A percentile compares a stretch with the other conserved stretches of the same genome.
phyloP scores from a whole-genome alignment of 2,113 vertebrate genomes.

The Percopsis transmontana region DNA sequence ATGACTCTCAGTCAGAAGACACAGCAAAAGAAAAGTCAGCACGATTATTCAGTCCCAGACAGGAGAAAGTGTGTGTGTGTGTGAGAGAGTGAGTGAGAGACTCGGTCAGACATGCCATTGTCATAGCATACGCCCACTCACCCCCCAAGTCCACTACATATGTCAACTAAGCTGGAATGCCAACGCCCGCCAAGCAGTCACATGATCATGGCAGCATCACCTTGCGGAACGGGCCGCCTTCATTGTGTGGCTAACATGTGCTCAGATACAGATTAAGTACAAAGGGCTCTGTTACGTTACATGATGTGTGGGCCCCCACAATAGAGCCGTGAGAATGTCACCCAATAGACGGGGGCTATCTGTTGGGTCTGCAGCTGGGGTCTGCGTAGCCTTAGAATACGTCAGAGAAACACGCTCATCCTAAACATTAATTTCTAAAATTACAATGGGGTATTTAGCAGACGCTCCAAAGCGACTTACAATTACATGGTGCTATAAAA shows the following conservation, averaged over 20 bases:
- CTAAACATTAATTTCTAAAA: background rate
- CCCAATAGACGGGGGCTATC: background rate
- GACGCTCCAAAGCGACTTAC: no score
- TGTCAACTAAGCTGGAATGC: no score
- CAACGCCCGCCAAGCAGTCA: no score
- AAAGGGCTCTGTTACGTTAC: background rate
- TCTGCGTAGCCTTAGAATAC: background rate
- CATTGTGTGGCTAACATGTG: background rate
- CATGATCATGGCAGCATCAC: background rate
- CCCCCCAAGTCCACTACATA: background rate
- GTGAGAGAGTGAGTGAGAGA: background rate
- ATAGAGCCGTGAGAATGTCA: background rate
- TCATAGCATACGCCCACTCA: background rate
- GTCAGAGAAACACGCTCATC: background rate
- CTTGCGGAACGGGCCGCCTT: background rate
- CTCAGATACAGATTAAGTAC: background rate
- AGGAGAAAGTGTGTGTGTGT: background rate
- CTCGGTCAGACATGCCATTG: background rate
- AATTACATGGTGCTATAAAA: no score
- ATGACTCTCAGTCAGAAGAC: slow-evolving; percentile 8
- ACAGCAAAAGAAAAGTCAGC: slow-evolving; percentile 13
- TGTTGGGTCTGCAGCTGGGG: background rate
- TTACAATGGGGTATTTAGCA: no score
- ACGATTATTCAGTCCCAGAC: background rate
- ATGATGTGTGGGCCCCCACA: background rate